Conservation (phyloP, 2,888 invertebrate species). For the Hemithea aestivaria region DNA sequence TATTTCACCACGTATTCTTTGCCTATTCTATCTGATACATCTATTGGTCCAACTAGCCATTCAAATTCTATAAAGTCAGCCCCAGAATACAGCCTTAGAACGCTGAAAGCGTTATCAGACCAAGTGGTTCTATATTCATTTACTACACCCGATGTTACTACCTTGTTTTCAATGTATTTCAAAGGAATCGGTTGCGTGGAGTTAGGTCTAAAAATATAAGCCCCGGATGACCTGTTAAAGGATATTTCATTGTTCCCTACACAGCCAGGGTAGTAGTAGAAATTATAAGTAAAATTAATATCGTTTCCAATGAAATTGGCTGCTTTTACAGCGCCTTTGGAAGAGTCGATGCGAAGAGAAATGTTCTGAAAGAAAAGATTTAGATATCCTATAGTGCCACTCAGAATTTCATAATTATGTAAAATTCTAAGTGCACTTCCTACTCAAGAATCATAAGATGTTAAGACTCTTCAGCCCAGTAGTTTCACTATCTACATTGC, state of each 20-base stretch:
- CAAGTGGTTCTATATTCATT: slow-evolving; percentile 51
- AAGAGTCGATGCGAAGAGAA: slow-evolving; percentile 73
- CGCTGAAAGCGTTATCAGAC: slow-evolving; percentile 28
- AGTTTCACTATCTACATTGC: too few relatives aligned
- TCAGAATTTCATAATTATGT: too few relatives aligned
- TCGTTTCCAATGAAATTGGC: slow-evolving; percentile 56
- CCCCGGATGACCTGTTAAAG: slow-evolving; percentile 89
- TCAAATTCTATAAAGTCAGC: slow-evolving; percentile 82
- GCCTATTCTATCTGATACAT: slow-evolving; percentile 81
- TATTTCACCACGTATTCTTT: slow-evolving; percentile 92
- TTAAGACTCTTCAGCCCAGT: too few relatives aligned
- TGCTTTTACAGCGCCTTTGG: slow-evolving; percentile 75
- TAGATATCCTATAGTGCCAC: neutral
- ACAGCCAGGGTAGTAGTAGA: slow-evolving; percentile 86
- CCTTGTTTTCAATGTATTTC: too few relatives aligned
- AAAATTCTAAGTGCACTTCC: too few relatives aligned
- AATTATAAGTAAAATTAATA: slow-evolving; percentile 53
- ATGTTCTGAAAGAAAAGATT: slow-evolving; percentile 55
- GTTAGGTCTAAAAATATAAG: slow-evolving; percentile 92
- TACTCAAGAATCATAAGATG: too few relatives aligned
- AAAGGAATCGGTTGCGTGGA: slow-evolving; percentile 33
- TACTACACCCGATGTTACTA: slow-evolving; percentile 28
- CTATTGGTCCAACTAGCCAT: slow-evolving; percentile 89
- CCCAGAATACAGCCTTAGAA: slow-evolving; percentile 39
- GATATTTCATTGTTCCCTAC: slow-evolving; percentile 82